These are phyloP conservation scores for Drosophila kambysellisi DNA, from an alignment of 2,888 invertebrate species.

Conservation along the genomic window DNA sequence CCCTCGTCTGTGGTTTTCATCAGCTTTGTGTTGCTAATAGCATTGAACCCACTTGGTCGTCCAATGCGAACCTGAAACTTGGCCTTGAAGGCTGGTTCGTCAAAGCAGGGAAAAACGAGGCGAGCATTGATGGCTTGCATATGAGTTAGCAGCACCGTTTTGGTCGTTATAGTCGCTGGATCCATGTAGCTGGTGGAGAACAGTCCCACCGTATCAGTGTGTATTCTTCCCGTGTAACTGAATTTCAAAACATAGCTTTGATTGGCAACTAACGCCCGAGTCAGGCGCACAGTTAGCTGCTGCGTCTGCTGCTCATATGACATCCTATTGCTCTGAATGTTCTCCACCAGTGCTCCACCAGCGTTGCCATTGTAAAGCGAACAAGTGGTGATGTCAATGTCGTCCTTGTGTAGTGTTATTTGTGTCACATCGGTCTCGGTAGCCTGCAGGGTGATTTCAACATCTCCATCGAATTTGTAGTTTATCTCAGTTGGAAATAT, in stretches of 20 bases:
- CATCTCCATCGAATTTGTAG: constrained; percentile 78
- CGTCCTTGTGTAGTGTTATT: constrained; percentile 86
- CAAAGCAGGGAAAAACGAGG: constrained; percentile 91
- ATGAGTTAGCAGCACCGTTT: constrained; percentile 87
- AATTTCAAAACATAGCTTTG: constrained; percentile 85
- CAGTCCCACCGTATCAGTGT: constrained; percentile 77
- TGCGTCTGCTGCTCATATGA: constrained; percentile 77
- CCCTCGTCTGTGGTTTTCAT: constrained; percentile 40
- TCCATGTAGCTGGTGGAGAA: constrained; percentile 74
- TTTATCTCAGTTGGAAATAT: constrained; percentile 52
- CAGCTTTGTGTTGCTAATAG: constrained; percentile 80
- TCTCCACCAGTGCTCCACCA: constrained; percentile 34
- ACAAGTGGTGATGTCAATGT: constrained; percentile 55
- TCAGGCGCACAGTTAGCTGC: constrained; percentile 85
- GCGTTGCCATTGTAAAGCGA: constrained; percentile 39
- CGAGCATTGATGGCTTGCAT: constrained; percentile 89
- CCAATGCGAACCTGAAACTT: constrained; percentile 88
- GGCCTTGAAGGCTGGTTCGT: constrained; percentile 90
- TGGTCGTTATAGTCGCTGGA: constrained; percentile 43
- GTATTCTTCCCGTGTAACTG: constrained; percentile 86
- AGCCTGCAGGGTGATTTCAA: constrained; percentile 86
- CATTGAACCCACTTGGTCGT: constrained; percentile 84
- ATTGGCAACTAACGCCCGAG: constrained; percentile 74
- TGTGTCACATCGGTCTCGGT: constrained; percentile 79
- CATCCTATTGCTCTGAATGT: constrained; percentile 28